phyloP scores from a whole-genome alignment of 2,797 vertebrate genomes.

The Gadopsis marmoratus region DNA sequence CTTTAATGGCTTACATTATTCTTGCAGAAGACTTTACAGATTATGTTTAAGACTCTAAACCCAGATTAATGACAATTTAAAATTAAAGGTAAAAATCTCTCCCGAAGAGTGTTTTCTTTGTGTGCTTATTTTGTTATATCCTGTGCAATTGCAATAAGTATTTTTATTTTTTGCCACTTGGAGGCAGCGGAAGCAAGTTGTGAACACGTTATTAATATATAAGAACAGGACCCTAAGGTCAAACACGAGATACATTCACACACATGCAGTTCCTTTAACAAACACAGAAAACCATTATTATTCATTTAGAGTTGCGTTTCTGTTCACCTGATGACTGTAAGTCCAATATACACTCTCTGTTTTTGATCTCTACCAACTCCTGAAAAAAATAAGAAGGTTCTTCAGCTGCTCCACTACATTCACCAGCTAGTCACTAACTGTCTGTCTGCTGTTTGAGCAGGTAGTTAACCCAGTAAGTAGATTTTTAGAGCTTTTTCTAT shows the following conservation, averaged over 20 bases:
- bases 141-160: neutral
- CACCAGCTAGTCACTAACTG: neutral
- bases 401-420: neutral
- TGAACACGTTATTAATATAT: neutral
- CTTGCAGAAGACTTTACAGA: conserved; percentile 22
- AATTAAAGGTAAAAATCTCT: conserved; percentile 16
- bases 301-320: neutral
- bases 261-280: no score
- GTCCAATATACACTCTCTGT: neutral
- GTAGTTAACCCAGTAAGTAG: neutral
- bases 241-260: no score
- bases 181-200: neutral
- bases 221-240: no score
- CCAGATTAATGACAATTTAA: conserved; percentile 13
- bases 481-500: neutral
- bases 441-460: neutral
- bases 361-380: neutral
- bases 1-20: conserved; percentile 15
- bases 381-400: neutral
- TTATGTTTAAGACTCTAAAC: neutral
- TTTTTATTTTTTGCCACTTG: neutral
- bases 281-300: neutral
- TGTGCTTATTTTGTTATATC: neutral
- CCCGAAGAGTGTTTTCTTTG: neutral
- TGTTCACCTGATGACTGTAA: neutral